Conservation (phyloP, 1,140 invertebrate species). For the Aricia agestis region DNA sequence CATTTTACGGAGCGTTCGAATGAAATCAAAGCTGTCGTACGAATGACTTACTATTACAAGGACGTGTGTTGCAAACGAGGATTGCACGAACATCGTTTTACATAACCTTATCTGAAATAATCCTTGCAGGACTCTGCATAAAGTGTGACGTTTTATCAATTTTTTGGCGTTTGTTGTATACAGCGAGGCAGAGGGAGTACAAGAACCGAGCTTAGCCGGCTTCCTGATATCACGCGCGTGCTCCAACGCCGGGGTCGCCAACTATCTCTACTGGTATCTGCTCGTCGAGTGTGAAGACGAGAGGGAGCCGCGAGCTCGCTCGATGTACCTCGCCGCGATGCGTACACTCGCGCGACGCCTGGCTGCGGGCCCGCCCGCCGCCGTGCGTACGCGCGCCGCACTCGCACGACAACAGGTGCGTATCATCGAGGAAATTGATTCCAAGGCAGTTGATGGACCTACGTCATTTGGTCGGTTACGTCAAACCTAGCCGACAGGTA, state of each 20-base stretch:
- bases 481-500: too few relatives aligned
- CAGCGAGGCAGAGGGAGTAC: conserved; percentile 63
- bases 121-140: not conserved
- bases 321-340: conserved; percentile 94
- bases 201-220: conserved; percentile 87
- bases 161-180: not conserved
- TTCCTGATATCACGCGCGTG: conserved; percentile 95
- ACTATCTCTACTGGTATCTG: conserved; percentile 98
- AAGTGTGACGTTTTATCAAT: too few relatives aligned
- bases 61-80: too few relatives aligned
- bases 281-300: conserved; percentile 94
- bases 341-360: conserved; percentile 88
- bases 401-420: conserved; percentile 56
- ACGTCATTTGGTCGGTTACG: too few relatives aligned
- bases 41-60: too few relatives aligned
- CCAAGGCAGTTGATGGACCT: too few relatives aligned
- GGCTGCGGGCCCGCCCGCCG: conserved; percentile 38
- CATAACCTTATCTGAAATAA: too few relatives aligned
- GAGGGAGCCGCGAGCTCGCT: conserved; percentile 82
- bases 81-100: too few relatives aligned
- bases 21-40: too few relatives aligned
- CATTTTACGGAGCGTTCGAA: too few relatives aligned
- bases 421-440: too few relatives aligned
- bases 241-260: conserved; percentile 91
- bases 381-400: conserved; percentile 25